A percentile compares a stretch with the other conserved stretches of the same genome.
Evolutionary conservation across 2,888 invertebrate genomes (phyloP).

Genomic region (Hedychridium roseum): DNA sequence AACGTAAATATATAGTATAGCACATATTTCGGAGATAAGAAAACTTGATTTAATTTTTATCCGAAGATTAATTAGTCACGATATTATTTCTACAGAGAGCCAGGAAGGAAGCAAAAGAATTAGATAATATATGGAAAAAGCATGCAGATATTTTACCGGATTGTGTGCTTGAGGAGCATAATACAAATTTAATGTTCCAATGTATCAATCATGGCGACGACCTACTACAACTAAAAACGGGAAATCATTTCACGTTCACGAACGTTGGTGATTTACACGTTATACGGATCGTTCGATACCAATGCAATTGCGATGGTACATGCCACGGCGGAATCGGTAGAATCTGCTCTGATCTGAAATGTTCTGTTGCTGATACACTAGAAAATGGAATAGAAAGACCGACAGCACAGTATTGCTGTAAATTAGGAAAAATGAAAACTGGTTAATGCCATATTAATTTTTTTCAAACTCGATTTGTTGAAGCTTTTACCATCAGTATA

Average conservation of each 20-base stretch:
- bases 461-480: no score
- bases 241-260: slow-evolving; percentile 37
- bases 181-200: slow-evolving; percentile 39
- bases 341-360: slow-evolving; percentile 23
- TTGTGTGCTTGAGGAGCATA: slow-evolving; percentile 30
- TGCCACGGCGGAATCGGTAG: slow-evolving; percentile 28
- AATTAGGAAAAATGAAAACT: background rate
- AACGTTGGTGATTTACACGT: slow-evolving; percentile 47
- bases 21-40: no score
- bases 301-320: slow-evolving; percentile 38
- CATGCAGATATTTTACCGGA: slow-evolving; percentile 37
- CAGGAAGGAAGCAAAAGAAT: slow-evolving; percentile 11
- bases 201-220: slow-evolving; percentile 46
- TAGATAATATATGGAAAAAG: slow-evolving; percentile 19
- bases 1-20: no score
- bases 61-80: background rate
- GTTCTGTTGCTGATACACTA: slow-evolving; percentile 11
- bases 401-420: background rate
- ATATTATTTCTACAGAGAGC: slow-evolving; percentile 15
- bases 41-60: slow-evolving; percentile 13
- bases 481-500: no score
- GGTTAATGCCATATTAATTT: no score
- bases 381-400: no score
- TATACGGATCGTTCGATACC: slow-evolving; percentile 41
- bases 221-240: slow-evolving; percentile 33